phyloP scores from a whole-genome alignment of 2,113 vertebrate species.

The Pituophis catenifer region DNA sequence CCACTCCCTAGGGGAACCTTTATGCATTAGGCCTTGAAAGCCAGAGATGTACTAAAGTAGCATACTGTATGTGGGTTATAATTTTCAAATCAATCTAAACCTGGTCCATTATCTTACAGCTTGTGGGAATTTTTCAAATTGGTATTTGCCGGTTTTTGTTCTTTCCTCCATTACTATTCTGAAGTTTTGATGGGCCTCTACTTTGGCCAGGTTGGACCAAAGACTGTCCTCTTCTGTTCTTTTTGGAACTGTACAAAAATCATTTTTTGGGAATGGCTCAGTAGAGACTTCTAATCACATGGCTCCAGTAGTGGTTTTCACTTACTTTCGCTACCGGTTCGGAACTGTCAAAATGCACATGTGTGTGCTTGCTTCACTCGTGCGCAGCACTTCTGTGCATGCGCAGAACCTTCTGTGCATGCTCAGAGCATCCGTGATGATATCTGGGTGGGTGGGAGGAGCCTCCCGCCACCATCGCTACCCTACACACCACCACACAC shows the following conservation, averaged over 20 bases:
- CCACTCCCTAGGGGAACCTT: not conserved
- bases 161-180: not conserved
- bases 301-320: not conserved
- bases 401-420: too few species aligned
- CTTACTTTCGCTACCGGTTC: too few species aligned
- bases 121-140: not conserved
- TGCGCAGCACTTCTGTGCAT: too few species aligned
- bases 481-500: too few species aligned
- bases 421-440: too few species aligned
- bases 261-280: not conserved
- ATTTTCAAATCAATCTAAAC: not conserved
- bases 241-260: not conserved
- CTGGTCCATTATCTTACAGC: not conserved
- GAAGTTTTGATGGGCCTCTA: not conserved
- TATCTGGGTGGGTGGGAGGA: too few species aligned
- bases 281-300: not conserved
- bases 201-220: not conserved
- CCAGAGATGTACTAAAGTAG: not conserved
- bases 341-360: accelerated
- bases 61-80: not conserved
- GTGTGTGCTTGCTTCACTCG: too few species aligned
- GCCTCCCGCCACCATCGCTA: too few species aligned
- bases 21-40: not conserved
- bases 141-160: not conserved
- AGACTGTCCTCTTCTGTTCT: not conserved